phyloP scores from a whole-genome alignment of 2,113 vertebrate species.

The Neolamprologus modestus region DNA sequence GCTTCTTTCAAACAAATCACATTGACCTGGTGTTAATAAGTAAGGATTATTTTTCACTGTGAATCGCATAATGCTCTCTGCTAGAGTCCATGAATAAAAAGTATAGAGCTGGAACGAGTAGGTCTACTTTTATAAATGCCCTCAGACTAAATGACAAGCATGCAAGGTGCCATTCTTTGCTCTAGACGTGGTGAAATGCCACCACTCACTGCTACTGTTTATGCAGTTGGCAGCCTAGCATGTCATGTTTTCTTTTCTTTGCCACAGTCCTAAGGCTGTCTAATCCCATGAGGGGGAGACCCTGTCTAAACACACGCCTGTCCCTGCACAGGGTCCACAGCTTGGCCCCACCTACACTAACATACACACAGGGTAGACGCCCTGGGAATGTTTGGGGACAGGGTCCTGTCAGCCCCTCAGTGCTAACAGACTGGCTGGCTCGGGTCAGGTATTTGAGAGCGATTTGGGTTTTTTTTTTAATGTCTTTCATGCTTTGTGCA shows the following conservation, averaged over 20 bases:
- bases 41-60: neutral
- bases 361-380: slow-evolving; percentile 20
- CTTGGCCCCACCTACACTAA: slow-evolving; percentile 8
- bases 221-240: slow-evolving; percentile 45
- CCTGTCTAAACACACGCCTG: slow-evolving; percentile 61
- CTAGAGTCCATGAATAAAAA: neutral
- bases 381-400: slow-evolving; percentile 65
- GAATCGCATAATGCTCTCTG: neutral
- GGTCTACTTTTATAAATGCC: neutral
- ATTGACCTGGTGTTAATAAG: neutral
- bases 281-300: slow-evolving; percentile 67
- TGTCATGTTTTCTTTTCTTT: slow-evolving; percentile 69
- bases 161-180: neutral
- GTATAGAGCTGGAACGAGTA: neutral
- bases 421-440: slow-evolving; percentile 47
- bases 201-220: slow-evolving; percentile 58
- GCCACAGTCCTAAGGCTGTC: slow-evolving; percentile 48
- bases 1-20: neutral
- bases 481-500: slow-evolving; percentile 11
- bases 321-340: slow-evolving; percentile 31
- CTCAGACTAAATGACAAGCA: neutral
- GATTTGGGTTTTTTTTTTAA: neutral
- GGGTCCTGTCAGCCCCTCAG: slow-evolving; percentile 31
- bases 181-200: slow-evolving; percentile 10
- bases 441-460: slow-evolving; percentile 56